Percentiles rank a stretch among this genome's conserved stretches.
phyloP scores from a whole-genome alignment of 1,140 invertebrate genomes.

The Helicoverpa armigera region DNA sequence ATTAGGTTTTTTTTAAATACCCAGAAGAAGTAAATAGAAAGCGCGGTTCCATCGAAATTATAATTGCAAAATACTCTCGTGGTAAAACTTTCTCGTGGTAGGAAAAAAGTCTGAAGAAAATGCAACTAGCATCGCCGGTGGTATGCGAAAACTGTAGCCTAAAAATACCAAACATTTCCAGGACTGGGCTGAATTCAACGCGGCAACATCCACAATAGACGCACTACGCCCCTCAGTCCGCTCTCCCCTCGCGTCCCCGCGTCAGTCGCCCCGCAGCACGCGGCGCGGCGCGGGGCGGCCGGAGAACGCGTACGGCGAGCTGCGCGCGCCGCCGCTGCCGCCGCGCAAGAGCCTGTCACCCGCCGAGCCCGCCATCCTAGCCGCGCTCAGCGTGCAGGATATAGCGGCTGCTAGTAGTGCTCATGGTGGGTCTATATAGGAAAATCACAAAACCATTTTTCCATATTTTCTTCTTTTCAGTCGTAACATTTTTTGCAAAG shows the following conservation, averaged over 20 bases:
- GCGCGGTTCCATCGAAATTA: too few species aligned
- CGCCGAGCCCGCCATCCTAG: slow-evolving; percentile 68
- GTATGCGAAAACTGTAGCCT: too few species aligned
- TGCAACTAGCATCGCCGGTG: too few species aligned
- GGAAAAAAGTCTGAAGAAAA: too few species aligned
- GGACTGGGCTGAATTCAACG: slow-evolving; percentile 88
- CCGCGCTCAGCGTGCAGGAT: slow-evolving; percentile 76
- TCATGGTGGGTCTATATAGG: slow-evolving; percentile 57
- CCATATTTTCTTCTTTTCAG: too few species aligned
- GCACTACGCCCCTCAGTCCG: slow-evolving; percentile 80
- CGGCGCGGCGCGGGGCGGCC: slow-evolving; percentile 62
- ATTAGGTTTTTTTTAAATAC: too few species aligned
- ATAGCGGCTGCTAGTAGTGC: slow-evolving; percentile 68
- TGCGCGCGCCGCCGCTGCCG: slow-evolving; percentile 81
- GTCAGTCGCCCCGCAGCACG: slow-evolving; percentile 76
- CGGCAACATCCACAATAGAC: slow-evolving; percentile 88
- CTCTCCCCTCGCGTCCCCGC: slow-evolving; percentile 74
- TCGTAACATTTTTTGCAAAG: too few species aligned
- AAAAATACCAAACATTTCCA: slow-evolving; percentile 54
- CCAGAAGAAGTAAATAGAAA: too few species aligned
- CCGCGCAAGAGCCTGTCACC: slow-evolving; percentile 82
- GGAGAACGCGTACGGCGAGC: slow-evolving; percentile 84
- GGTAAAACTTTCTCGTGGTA: too few species aligned
- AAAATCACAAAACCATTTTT: too few species aligned
- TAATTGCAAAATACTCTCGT: too few species aligned